Percentiles rank a stretch among this genome's conserved stretches.
These are phyloP conservation scores for Ara ararauna DNA, from an alignment of 2,797 vertebrate genomes.

Conservation along the genomic window DNA sequence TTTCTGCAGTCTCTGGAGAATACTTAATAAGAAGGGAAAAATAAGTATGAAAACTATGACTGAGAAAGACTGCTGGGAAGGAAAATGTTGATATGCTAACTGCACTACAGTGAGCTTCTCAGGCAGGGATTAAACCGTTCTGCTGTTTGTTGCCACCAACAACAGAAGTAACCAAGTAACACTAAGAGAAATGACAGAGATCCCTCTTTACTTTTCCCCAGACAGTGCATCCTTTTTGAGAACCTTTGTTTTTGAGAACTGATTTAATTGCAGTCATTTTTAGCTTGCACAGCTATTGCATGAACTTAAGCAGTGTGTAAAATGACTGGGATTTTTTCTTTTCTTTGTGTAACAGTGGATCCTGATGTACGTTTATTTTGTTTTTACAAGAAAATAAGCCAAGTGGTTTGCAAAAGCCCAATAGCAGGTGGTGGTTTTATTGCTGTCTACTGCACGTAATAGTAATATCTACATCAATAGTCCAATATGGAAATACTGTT, in stretches of 20 bases:
- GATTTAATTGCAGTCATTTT: conserved; percentile 9
- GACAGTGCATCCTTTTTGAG: neutral
- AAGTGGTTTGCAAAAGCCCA: conserved; percentile 19
- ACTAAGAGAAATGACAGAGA: neutral
- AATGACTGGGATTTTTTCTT: neutral
- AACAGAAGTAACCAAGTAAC: conserved; percentile 4
- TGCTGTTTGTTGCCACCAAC: neutral
- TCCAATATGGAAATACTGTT: conserved; percentile 22
- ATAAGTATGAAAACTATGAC: neutral
- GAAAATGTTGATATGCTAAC: neutral
- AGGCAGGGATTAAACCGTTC: neutral
- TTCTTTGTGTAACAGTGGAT: neutral
- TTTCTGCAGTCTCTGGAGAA: neutral
- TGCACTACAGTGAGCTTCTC: neutral
- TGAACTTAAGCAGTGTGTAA: neutral
- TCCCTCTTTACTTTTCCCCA: neutral
- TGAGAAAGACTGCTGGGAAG: neutral
- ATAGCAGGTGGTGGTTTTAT: conserved; percentile 43
- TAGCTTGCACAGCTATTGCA: neutral
- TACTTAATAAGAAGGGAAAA: neutral
- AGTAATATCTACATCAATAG: conserved; percentile 29
- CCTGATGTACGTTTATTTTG: conserved; percentile 10
- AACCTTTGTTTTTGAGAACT: neutral
- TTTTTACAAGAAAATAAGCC: conserved; percentile 45
- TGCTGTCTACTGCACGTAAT: conserved; percentile 36